Percentiles rank a stretch among this genome's conserved stretches.
Conservation (phyloP, 2,888 invertebrate genomes). For the Furcula furcula region DNA sequence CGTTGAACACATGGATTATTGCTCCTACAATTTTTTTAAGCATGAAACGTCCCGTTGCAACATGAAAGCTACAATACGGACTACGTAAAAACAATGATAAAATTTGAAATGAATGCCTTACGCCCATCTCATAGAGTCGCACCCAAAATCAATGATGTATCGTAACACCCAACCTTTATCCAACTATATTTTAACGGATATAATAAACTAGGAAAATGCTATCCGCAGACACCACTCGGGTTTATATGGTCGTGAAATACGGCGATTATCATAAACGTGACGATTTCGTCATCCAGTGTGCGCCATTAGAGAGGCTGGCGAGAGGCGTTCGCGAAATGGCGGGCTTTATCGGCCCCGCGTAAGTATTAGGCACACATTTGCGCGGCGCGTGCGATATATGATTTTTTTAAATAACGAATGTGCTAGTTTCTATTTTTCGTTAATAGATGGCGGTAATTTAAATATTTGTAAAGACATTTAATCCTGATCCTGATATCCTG, state of each 20-base stretch:
- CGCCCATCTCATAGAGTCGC: conserved; percentile 1
- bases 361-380: conserved; percentile 24
- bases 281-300: conserved; percentile 62
- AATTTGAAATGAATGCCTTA: no score
- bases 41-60: no score
- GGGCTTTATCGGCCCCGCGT: conserved; percentile 28
- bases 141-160: conserved; percentile 14
- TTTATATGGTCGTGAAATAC: conserved; percentile 65
- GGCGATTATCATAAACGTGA: conserved; percentile 70
- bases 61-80: no score
- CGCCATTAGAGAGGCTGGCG: conserved; percentile 46
- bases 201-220: conserved; percentile 46
- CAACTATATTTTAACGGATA: conserved; percentile 27
- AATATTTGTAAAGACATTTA: no score
- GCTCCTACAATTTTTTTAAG: no score
- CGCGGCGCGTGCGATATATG: conserved; percentile 2
- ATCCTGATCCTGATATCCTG: no score
- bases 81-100: no score
- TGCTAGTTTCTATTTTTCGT: no score
- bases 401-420: no score
- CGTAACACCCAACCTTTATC: conserved; percentile 14
- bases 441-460: no score
- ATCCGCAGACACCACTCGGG: conserved; percentile 42
- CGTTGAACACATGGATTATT: no score
- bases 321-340: conserved; percentile 27